These are phyloP conservation scores for Chironomus tepperi DNA, from an alignment of 1,140 invertebrate genomes.

Conservation along the genomic window DNA sequence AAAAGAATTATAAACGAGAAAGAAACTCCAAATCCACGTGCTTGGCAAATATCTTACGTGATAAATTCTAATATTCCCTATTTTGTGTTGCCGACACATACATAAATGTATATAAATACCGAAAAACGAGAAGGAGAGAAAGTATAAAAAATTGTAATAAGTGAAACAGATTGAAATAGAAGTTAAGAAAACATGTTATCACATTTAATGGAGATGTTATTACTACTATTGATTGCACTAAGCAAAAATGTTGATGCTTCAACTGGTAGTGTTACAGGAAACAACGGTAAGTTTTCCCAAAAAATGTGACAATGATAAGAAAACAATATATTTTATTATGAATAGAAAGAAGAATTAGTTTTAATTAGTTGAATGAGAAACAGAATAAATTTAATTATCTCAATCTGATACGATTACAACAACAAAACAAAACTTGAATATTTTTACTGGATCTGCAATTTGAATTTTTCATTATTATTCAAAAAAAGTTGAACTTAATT, in stretches of 20 bases:
- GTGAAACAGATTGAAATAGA: constrained; percentile 18
- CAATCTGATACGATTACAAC: too few relatives aligned
- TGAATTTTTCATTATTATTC: too few relatives aligned
- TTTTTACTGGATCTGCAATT: too few relatives aligned
- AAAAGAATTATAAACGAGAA: background rate
- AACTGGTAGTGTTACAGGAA: background rate
- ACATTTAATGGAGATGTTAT: constrained; percentile 14
- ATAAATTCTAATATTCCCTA: constrained; percentile 16
- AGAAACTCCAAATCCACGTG: background rate
- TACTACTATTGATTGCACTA: background rate
- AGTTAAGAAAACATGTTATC: constrained; percentile 20
- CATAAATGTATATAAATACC: background rate
- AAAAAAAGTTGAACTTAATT: too few relatives aligned
- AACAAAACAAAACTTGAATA: too few relatives aligned
- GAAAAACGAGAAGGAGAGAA: background rate
- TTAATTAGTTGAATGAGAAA: too few relatives aligned
- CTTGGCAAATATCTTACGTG: constrained; percentile 17
- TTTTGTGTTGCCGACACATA: background rate
- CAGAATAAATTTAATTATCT: too few relatives aligned
- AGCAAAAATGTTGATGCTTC: background rate
- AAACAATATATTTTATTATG: too few relatives aligned
- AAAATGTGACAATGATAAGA: too few relatives aligned
- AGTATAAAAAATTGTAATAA: background rate
- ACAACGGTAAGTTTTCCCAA: background rate
- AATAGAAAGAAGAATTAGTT: too few relatives aligned